Conservation (phyloP, 1,140 invertebrate genomes). For the Drosophila lowei region DNA sequence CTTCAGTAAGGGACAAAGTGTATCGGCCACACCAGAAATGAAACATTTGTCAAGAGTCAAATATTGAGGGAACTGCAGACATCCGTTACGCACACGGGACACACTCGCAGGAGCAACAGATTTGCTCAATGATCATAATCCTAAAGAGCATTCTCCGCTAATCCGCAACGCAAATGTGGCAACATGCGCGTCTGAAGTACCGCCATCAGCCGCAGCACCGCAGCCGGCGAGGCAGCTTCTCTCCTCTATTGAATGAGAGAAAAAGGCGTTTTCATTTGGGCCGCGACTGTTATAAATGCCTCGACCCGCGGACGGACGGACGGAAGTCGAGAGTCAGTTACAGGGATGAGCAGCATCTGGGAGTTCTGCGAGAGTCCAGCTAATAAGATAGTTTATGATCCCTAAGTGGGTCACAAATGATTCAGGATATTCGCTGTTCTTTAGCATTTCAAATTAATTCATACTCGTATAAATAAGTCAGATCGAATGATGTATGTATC, state of each 20-base stretch:
- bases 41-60: slow-evolving; percentile 72
- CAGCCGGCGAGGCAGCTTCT: not conserved
- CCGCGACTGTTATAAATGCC: slow-evolving; percentile 37
- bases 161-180: slow-evolving; percentile 82
- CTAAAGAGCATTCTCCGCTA: slow-evolving; percentile 74
- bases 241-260: not conserved
- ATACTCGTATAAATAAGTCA: too few species aligned
- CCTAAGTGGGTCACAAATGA: slow-evolving; percentile 68
- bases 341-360: slow-evolving; percentile 18
- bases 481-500: slow-evolving; percentile 18
- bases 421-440: slow-evolving; percentile 29
- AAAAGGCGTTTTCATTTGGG: slow-evolving; percentile 34
- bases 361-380: slow-evolving; percentile 1
- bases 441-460: not conserved
- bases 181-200: slow-evolving; percentile 81
- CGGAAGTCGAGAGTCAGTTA: slow-evolving; percentile 22
- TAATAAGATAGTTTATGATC: slow-evolving; percentile 68
- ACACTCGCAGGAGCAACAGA: slow-evolving; percentile 78
- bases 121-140: slow-evolving; percentile 83
- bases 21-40: slow-evolving; percentile 32
- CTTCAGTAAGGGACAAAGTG: not conserved
- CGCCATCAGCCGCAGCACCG: slow-evolving; percentile 15
- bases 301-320: not conserved
- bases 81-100: slow-evolving; percentile 54
- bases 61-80: slow-evolving; percentile 35